Percentiles rank a stretch among this genome's conserved stretches.
Conservation (phyloP, 2,797 vertebrate genomes). For the Macrochelys suwanniensis region DNA sequence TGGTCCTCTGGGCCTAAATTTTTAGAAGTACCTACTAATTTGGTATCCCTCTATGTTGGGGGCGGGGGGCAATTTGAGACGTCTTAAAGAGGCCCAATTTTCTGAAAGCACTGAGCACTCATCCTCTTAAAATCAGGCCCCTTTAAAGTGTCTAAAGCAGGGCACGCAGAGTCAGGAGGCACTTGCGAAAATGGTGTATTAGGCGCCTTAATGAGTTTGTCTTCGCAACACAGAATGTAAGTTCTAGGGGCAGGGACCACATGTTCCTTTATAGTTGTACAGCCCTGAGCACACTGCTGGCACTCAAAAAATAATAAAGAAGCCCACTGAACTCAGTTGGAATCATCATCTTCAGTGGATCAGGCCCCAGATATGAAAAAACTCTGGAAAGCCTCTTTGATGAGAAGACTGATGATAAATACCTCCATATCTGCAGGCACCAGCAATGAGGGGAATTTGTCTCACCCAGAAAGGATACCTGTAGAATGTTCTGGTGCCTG, state of each 20-base stretch:
- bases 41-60: background rate
- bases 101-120: fast-evolving
- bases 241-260: background rate
- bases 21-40: background rate
- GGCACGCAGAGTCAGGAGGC: background rate
- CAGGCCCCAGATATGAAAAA: fast-evolving
- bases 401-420: background rate
- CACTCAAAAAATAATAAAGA: background rate
- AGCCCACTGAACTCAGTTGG: background rate
- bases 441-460: background rate
- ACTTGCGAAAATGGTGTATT: background rate
- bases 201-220: background rate
- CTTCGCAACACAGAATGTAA: background rate
- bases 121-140: fast-evolving
- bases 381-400: background rate
- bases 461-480: slow-evolving; percentile 74
- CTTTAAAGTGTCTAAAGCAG: background rate
- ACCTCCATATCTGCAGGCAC: background rate
- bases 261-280: background rate
- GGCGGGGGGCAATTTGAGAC: background rate
- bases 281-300: background rate
- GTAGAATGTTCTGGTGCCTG: slow-evolving; percentile 72
- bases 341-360: background rate
- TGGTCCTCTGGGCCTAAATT: background rate
- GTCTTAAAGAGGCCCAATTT: background rate